Evolutionary conservation across 2,113 vertebrate species (phyloP).

Genomic region (Sterrhoptilus dennistouni): DNA sequence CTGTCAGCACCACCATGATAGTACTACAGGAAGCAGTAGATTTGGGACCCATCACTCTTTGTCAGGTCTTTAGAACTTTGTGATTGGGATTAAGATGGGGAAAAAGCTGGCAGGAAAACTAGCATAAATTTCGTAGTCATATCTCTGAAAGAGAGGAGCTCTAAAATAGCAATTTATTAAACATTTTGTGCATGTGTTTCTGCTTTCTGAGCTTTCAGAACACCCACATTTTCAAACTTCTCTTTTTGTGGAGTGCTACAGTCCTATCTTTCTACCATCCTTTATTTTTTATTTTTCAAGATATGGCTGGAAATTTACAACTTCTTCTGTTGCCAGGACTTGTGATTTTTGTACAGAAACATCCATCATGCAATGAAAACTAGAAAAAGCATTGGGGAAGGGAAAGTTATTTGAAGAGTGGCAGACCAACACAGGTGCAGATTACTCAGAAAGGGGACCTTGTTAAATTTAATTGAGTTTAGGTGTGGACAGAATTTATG

Average conservation of each 20-base stretch:
- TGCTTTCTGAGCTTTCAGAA: neutral
- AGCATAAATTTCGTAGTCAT: neutral
- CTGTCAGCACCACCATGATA: rapidly evolving
- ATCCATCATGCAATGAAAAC: neutral
- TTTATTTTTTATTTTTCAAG: neutral
- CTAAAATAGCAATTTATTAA: neutral
- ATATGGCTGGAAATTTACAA: neutral
- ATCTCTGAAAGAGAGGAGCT: neutral
- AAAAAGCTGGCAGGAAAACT: neutral
- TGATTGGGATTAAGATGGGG: neutral
- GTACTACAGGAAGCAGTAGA: neutral
- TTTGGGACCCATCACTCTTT: neutral
- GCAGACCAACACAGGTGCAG: neutral
- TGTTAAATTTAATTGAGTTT: neutral
- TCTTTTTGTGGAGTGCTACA: neutral
- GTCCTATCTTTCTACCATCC: neutral
- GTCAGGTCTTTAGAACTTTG: neutral
- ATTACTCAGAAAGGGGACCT: neutral
- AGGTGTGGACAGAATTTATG: neutral
- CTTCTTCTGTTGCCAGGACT: neutral
- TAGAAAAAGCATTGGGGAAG: neutral
- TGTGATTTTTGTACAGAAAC: neutral
- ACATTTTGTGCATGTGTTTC: neutral
- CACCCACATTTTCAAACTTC: neutral
- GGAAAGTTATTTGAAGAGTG: neutral